Base-by-base conservation (phyloP, 2,113 vertebrate genomes). In the Delphinus delphis region DNA sequence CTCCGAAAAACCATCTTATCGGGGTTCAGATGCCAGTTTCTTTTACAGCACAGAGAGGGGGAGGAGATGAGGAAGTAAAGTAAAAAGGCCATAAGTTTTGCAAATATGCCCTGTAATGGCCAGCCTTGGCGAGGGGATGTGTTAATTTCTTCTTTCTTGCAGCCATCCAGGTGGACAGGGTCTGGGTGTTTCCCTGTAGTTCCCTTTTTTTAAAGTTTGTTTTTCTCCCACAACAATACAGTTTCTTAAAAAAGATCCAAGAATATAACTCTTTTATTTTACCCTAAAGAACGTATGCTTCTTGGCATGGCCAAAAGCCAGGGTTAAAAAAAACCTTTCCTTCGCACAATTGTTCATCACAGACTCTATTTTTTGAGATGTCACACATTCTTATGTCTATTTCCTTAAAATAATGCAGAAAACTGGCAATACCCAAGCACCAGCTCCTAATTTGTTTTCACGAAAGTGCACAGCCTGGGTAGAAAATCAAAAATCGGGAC, bases 381-480 rank as follows among this genome's bases (percentile, higher is more conserved):
- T 90, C 80, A 92, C 70, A 81, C n/a, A 67, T 73, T 60, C 55
- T 89, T 86, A 70, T 20, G 25, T 74, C 73, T 95, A 93, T 84
- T 97, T 97, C 82, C 63, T 87, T 38, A 63, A 65, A 71, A 82
- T 76, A 73, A 25, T 5, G n/a, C 38, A 77, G 84, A 58, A 93
- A 71, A 26, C 79, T 87, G 89, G 95, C 93, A 97, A 28, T 26
- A 68, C 47, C 50, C 33, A 84, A 88, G 47, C 18, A 63, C 36
- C 6, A 88, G 82, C 74, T 93, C 81, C 90, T 11, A 13, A 88
- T 94, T 95, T 97, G 93, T 90, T 93, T 97, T 95, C 53, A 88
- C 20, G 26, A 50, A 68, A n/a, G 89, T 92, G 17, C 76, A 84
- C 36, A 92, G 94, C 60, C 95, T 93, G 63, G 62, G 10, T 50